phyloP scores from a whole-genome alignment of 2,113 vertebrate genomes.

The Brachyistius frenatus region DNA sequence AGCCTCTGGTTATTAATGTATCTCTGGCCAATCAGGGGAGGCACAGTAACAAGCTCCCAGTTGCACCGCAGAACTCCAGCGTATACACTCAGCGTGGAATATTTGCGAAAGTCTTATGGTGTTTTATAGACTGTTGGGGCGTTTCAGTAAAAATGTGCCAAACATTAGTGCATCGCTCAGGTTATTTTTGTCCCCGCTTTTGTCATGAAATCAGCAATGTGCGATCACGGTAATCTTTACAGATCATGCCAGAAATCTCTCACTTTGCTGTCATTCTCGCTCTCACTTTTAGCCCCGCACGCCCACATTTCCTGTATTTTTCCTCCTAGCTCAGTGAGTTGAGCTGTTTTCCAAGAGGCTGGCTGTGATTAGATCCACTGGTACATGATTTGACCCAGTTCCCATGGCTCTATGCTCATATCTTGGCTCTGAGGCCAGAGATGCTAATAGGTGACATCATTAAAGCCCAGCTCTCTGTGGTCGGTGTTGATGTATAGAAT shows the following conservation, averaged over 20 bases:
- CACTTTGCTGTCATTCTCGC: constrained; percentile 12
- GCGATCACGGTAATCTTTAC: constrained; percentile 49
- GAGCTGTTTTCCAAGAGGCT: constrained; percentile 64
- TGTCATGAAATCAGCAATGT: constrained; percentile 68
- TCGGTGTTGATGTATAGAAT: constrained; percentile 13
- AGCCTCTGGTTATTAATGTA: constrained; percentile 1
- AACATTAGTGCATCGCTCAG: constrained; percentile 28
- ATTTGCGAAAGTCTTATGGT: constrained; percentile 8
- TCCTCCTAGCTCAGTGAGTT: constrained; percentile 34
- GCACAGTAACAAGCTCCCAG: no score
- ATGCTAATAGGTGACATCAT: constrained; percentile 58
- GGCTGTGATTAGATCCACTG: constrained; percentile 70
- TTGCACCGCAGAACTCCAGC: constrained; percentile 16
- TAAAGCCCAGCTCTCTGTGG: constrained; percentile 43
- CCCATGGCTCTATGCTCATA: constrained; percentile 71
- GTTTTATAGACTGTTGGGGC: constrained; percentile 22
- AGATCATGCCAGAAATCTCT: constrained; percentile 61
- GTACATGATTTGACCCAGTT: constrained; percentile 78
- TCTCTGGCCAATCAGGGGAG: no score
- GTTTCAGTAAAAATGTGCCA: constrained; percentile 43
- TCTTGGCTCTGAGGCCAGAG: constrained; percentile 50
- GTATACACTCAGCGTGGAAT: constrained; percentile 11
- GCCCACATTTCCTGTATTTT: constrained; percentile 60
- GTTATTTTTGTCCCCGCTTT: constrained; percentile 66
- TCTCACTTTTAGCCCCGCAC: background rate